A percentile compares a stretch with the other conserved stretches of the same genome.
Evolutionary conservation across 2,113 vertebrate genomes (phyloP).

Genomic region (Crotalus tigris): DNA sequence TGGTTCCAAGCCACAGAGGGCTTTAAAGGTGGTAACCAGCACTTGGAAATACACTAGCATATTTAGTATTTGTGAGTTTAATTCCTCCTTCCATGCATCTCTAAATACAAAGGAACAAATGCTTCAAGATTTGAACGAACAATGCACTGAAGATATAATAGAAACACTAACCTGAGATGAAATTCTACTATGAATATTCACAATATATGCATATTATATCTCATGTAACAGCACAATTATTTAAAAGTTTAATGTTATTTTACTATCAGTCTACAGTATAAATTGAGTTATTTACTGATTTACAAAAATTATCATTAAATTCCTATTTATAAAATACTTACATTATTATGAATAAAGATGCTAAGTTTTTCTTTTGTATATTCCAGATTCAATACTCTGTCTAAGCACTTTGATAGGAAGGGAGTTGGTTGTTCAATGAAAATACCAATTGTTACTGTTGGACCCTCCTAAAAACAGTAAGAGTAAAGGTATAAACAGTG

Average conservation of each 20-base stretch:
- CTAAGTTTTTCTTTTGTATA: conserved; percentile 87
- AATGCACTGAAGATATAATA: background rate
- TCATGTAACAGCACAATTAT: background rate
- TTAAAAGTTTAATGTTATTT: background rate
- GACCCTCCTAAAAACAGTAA: conserved; percentile 77
- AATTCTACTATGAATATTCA: background rate
- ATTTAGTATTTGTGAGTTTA: background rate
- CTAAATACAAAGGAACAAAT: background rate
- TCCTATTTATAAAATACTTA: conserved; percentile 68
- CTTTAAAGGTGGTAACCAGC: background rate
- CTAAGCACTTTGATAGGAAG: conserved; percentile 93
- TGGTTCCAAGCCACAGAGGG: background rate
- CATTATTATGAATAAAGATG: conserved; percentile 94
- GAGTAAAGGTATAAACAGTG: background rate
- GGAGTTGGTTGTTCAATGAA: conserved; percentile 98
- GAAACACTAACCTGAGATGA: background rate
- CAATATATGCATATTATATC: background rate
- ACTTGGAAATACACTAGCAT: background rate
- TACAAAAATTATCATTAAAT: background rate
- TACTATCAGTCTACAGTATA: background rate
- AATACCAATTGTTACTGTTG: conserved; percentile 84
- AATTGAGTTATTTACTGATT: background rate
- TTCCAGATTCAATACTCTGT: conserved; percentile 81
- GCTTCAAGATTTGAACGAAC: background rate
- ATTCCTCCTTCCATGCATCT: background rate